Base-by-base conservation (phyloP, 1,140 invertebrate genomes). In the Caenorhabditis remanei region DNA sequence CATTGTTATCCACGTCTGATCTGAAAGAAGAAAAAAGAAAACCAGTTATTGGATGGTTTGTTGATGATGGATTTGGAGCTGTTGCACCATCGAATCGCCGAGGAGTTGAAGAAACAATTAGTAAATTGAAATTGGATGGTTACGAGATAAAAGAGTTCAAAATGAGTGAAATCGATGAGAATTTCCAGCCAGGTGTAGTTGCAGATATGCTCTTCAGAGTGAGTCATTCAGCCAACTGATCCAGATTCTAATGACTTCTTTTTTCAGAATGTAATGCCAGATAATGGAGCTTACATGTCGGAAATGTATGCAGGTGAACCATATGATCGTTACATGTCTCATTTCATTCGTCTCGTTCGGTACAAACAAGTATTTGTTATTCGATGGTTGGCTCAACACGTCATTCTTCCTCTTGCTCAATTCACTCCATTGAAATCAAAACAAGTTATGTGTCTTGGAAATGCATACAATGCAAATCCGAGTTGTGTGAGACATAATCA, bases 21-120 rank as follows among this genome's bases (percentile, higher is more conserved):
- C 8, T 63, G 24, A 7, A 21, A 32, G 21, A 32, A 11, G 21
- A 14, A 32, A 32, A 32, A 63, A 63, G 61, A 32, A 63, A 63
- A 46, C 79, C 92, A 40, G 79, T 90, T 24, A 92, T 92, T 48
- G 91, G 91, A 46, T 92, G 91, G 85, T 92, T 90, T 53, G 65
- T 71, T 11, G 46, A 88, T 75, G 92, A 92, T 65, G 91, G 91
- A n/a, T 92, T 92, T 53, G 63, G 92, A 50, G 56, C 55, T 48
- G 87, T 92, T n/a, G 89, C 87, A 11, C 91, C 91, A n/a, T 90
- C 83, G 90, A 92, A 85, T 55, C 21, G 48, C 13, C 89, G 92
- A 16, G 89, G 85, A 16, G 91, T 92, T 6, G 19, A 61, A 6
- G 91, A 92, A 41, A 92, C 90, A 19, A 88, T 93, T 4, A 83